Percentiles rank a stretch among this genome's conserved stretches.
These are phyloP conservation scores for Trachelus tabidus DNA, from an alignment of 2,888 invertebrate genomes.

Conservation along the genomic window DNA sequence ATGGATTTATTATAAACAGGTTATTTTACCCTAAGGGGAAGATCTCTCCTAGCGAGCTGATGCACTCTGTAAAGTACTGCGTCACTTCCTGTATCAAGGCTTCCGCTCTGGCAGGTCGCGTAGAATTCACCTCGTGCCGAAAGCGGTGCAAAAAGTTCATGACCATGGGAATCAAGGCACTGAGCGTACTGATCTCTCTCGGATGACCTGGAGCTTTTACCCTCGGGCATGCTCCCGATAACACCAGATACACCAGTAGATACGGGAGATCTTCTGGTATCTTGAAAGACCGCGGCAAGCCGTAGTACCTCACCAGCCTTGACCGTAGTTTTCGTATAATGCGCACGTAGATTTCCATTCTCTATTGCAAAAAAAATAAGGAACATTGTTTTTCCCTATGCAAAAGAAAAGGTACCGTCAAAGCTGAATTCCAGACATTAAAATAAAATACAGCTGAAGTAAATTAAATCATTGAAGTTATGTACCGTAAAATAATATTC, in stretches of 20 bases:
- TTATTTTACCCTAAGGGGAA: constrained; percentile 63
- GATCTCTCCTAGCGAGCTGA: constrained; percentile 65
- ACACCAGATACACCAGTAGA: constrained; percentile 54
- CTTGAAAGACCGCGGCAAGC: constrained; percentile 69
- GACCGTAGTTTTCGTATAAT: constrained; percentile 67
- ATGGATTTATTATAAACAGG: not conserved
- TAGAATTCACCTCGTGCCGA: constrained; percentile 69
- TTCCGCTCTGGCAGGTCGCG: constrained; percentile 67
- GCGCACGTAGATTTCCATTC: constrained; percentile 59
- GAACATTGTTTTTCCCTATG: not conserved
- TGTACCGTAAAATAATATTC: not conserved
- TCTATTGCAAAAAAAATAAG: constrained; percentile 34
- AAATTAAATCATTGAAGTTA: not conserved
- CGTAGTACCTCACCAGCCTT: constrained; percentile 68
- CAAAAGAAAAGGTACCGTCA: not conserved
- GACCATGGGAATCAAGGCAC: constrained; percentile 65
- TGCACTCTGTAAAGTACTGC: constrained; percentile 67
- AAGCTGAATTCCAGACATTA: not conserved
- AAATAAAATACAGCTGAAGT: not conserved
- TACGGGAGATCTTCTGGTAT: constrained; percentile 61
- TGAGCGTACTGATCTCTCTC: constrained; percentile 68
- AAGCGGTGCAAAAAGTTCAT: constrained; percentile 67
- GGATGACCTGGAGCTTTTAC: constrained; percentile 59
- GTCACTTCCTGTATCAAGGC: constrained; percentile 63
- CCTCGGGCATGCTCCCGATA: constrained; percentile 54